Evolutionary conservation across 2,113 vertebrate species (phyloP).

Genomic region (Onychostruthus taczanowskii): DNA sequence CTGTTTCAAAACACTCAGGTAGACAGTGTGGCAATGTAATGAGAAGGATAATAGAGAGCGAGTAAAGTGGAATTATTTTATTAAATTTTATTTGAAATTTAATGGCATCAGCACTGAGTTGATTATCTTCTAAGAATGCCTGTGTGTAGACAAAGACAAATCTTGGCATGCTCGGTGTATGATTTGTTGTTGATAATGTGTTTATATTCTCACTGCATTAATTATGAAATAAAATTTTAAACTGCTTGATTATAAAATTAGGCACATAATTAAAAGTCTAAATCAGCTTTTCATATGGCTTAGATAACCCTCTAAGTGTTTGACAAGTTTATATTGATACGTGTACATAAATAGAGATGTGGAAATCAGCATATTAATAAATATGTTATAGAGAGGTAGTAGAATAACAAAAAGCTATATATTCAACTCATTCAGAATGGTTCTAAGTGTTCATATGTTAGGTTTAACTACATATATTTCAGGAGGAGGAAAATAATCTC

Average conservation of each 20-base stretch:
- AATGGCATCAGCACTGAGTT: neutral
- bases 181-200: neutral
- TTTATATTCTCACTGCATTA: neutral
- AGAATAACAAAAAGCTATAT: neutral
- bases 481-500: neutral
- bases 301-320: neutral
- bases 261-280: neutral
- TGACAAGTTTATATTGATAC: accelerated
- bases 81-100: neutral
- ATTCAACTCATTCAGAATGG: neutral
- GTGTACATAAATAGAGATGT: neutral
- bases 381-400: neutral
- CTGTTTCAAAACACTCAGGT: neutral
- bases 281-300: neutral
- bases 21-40: neutral
- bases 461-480: neutral
- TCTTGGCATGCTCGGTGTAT: neutral
- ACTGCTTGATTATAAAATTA: neutral
- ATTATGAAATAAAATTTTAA: neutral
- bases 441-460: neutral
- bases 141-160: neutral
- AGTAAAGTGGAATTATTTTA: neutral
- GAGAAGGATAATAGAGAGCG: neutral
- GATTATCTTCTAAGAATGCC: neutral
- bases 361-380: neutral